phyloP scores from a whole-genome alignment of 2,888 invertebrate genomes.

The Selenia dentaria region DNA sequence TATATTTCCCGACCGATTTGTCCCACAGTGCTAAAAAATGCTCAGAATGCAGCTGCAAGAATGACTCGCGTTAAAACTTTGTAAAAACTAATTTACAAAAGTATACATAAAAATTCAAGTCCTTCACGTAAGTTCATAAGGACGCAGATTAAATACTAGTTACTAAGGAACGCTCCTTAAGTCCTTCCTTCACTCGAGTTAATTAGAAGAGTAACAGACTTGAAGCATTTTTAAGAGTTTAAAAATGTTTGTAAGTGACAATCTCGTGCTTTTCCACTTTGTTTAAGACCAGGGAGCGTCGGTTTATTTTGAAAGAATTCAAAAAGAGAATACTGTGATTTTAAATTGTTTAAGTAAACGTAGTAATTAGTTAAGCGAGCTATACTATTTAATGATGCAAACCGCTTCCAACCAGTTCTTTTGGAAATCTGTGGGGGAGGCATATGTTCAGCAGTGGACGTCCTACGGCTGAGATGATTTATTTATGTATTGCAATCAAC shows the following conservation, averaged over 20 bases:
- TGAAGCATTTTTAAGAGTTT: conserved; percentile 18
- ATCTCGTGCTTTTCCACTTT: conserved; percentile 3
- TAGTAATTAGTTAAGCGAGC: too few species aligned
- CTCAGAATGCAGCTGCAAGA: not conserved
- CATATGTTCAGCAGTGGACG: too few species aligned
- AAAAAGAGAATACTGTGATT: too few species aligned
- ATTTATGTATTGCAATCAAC: too few species aligned
- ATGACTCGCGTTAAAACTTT: not conserved
- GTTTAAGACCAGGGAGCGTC: conserved; percentile 1
- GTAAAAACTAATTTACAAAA: conserved; percentile 17
- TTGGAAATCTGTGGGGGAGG: too few species aligned
- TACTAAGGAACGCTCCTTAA: conserved; percentile 25
- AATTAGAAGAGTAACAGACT: conserved; percentile 51
- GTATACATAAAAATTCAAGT: conserved; percentile 37
- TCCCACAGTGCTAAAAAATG: too few species aligned
- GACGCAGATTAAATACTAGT: not conserved
- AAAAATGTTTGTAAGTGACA: conserved; percentile 6
- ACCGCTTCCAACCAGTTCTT: too few species aligned
- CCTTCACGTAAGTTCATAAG: conserved; percentile 46
- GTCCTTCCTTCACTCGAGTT: conserved; percentile 43
- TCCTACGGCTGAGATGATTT: too few species aligned
- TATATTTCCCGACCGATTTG: too few species aligned
- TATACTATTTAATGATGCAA: too few species aligned
- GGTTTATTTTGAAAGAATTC: too few species aligned
- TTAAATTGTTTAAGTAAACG: too few species aligned